Evolutionary conservation across 2,113 vertebrate species (phyloP), one percentile per base, ranked within the genome.

Genomic region (Ornithorhynchus anatinus): DNA sequence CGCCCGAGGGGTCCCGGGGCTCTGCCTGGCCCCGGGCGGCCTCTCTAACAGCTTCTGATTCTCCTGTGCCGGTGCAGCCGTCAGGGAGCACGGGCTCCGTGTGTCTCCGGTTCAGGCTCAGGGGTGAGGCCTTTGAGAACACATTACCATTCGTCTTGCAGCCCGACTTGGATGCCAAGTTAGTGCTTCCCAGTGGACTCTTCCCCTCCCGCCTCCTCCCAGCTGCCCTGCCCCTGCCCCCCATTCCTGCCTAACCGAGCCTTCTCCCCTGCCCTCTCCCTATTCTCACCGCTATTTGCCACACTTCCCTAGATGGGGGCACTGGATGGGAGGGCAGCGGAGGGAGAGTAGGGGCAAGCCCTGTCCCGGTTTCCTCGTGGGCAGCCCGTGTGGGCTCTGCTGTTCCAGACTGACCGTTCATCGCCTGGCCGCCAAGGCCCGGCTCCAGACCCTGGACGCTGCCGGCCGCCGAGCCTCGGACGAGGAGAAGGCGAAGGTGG

Each of bases 361-460:
- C n/a, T n/a, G n/a, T n/a, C n/a, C n/a, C n/a, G n/a, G n/a, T n/a
- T n/a, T n/a, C n/a, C n/a, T n/a, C n/a, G n/a, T n/a, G n/a, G n/a
- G n/a, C n/a, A n/a, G n/a, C n/a, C n/a, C n/a, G n/a, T n/a, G n/a
- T n/a, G n/a, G n/a, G n/a, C n/a, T n/a, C n/a, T n/a, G n/a, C n/a
- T n/a, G n/a, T n/a, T 79, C 39, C 69, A 96, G 95, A 52, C 45
- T 94, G 72, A 89, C 91, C 2, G 50, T 94, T 67, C 94, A 96
- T 62, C 91, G 89, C 44, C 79, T 96, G 58, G 94, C 88, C 23
- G 94, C 94, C 68, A 91, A 72, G 23, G 77, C 88, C 25, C 64
- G 93, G 54, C 92, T 96, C 69, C 91, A 90, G 45, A 80, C 65
- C 20, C 83, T 93, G 54, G 94, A 95, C 64, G 33, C 48, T 35